Conservation (phyloP, 2,113 vertebrate genomes). For the Tupaia chinensis region DNA sequence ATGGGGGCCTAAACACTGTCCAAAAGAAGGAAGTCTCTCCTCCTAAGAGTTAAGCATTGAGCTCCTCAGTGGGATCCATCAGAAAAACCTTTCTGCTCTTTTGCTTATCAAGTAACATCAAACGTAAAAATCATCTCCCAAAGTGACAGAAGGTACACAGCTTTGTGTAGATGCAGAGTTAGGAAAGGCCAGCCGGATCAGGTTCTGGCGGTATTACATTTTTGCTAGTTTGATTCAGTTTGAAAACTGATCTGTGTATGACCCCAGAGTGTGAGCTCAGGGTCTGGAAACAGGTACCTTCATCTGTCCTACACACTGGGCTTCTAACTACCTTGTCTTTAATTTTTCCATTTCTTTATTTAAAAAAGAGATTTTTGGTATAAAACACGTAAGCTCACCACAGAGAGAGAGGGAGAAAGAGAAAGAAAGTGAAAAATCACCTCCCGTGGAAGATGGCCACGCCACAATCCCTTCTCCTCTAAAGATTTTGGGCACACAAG, state of each 20-base stretch:
- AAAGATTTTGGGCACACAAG: too few relatives aligned
- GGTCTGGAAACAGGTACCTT: not conserved
- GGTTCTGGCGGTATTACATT: not conserved
- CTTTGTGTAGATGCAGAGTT: fast-evolving
- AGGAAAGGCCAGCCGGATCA: not conserved
- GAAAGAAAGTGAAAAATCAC: too few relatives aligned
- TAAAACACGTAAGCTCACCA: too few relatives aligned
- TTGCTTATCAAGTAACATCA: not conserved
- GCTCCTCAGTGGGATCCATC: not conserved
- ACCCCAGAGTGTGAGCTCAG: too few relatives aligned
- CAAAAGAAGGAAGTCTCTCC: not conserved
- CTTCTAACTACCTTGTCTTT: not conserved
- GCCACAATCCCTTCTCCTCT: too few relatives aligned
- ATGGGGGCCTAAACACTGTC: not conserved
- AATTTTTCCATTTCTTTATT: too few relatives aligned
- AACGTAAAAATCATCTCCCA: not conserved
- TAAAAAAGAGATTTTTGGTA: too few relatives aligned
- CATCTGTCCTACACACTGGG: not conserved
- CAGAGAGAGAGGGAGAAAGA: too few relatives aligned
- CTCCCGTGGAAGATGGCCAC: too few relatives aligned
- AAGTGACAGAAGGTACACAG: not conserved
- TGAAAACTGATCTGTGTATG: not conserved
- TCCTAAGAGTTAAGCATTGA: not conserved
- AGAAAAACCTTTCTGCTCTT: not conserved
- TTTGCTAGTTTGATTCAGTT: not conserved